phyloP scores from a whole-genome alignment of 2,797 vertebrate genomes.

The Manis pentadactyla region DNA sequence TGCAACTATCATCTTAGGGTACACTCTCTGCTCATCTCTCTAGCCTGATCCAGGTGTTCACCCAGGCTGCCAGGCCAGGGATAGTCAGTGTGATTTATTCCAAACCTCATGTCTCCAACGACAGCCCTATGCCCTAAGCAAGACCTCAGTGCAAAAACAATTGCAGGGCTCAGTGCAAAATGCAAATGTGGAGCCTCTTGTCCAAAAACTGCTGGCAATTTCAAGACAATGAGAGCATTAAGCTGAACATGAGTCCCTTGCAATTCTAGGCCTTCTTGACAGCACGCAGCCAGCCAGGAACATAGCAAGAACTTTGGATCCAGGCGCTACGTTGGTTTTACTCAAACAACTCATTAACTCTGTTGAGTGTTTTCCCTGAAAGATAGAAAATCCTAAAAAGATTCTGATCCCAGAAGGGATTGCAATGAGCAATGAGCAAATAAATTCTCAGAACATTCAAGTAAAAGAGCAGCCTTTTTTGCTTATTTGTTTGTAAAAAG shows the following conservation, averaged over 20 bases:
- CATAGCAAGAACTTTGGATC: neutral
- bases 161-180: neutral
- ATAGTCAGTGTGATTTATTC: neutral
- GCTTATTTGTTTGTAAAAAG: neutral
- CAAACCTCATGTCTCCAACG: neutral
- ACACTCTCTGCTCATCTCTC: neutral
- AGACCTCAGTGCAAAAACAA: neutral
- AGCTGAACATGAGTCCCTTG: neutral
- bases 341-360: neutral
- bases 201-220: neutral
- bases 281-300: neutral
- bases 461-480: neutral
- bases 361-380: neutral
- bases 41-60: neutral
- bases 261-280: fast-evolving
- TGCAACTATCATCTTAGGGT: neutral
- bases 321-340: neutral
- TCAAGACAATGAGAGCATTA: neutral
- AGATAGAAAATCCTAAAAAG: neutral
- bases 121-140: neutral
- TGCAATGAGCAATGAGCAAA: neutral
- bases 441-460: neutral
- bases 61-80: neutral
- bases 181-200: neutral
- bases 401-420: neutral